Evolutionary conservation across 2,113 vertebrate genomes (phyloP), one percentile per base, ranked within the genome.

Genomic region (Pteropus alecto): DNA sequence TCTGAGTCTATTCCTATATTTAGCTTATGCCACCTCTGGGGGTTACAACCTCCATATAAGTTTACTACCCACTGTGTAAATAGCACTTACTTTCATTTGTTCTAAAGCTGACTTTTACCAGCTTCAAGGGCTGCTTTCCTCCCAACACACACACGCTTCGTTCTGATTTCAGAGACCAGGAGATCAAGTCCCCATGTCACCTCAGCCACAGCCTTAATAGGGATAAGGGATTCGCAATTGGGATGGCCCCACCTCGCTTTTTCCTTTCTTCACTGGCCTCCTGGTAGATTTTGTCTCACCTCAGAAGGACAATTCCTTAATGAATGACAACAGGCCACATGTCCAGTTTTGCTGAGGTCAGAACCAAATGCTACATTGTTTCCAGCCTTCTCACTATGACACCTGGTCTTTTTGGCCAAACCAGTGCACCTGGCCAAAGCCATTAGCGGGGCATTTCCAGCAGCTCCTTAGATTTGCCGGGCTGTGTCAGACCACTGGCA

Each of bases 61-160:
- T 86, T 85, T 48, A 81, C 85, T 78, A 76, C 91, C 85, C 85
- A 95, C 94, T 95, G 86, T 54, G 91, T 90, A 95, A 88, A 94
- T 24, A 77, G 87, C 84, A 60, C 56, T 87, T 38, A 26, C 85
- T 89, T 87, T 86, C n/a, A 22, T 76, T 93, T 84, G 70, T 61
- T 60, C 87, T 76, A 41, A 76, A 41, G 68, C 87, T 67, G 74
- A 43, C 71, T 90, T 88, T 90, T 43, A 73, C 84, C 54, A 35
- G 71, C 70, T 48, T 87, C 56, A n/a, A 58, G 67, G 24, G 24
- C 76, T 73, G 41, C 56, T n/a, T 16, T 3, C 8, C 33, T 30
- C 6, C n/a, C 21, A 1, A 46, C 46, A 14, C 30, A 5, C 38
- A 38, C 43, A 65, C 19, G 14, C 65, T 48, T 54, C 6, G 0